Conservation (phyloP, 2,888 invertebrate genomes). For the Nomada ferruginata region DNA sequence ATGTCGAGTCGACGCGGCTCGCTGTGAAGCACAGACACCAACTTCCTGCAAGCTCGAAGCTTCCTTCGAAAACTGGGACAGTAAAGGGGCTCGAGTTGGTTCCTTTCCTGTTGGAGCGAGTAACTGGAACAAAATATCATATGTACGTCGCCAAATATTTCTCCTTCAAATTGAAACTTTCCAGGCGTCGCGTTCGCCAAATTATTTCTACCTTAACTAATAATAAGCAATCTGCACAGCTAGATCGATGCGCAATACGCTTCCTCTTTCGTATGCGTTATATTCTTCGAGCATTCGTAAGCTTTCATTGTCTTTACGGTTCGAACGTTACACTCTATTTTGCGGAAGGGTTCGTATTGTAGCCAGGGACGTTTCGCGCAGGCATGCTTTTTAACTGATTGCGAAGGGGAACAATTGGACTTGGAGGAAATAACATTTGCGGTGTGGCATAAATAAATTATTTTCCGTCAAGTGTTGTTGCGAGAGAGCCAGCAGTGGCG, state of each 20-base stretch:
- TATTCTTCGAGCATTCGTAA: too few relatives aligned
- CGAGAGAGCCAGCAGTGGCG: background rate
- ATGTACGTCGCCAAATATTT: constrained; percentile 21
- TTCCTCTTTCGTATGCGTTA: too few relatives aligned
- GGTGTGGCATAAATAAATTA: background rate
- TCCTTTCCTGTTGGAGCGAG: background rate
- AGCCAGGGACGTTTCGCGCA: too few relatives aligned
- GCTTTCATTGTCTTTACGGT: too few relatives aligned
- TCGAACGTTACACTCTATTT: too few relatives aligned
- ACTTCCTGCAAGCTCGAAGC: background rate
- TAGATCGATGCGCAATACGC: background rate
- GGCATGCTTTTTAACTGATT: too few relatives aligned
- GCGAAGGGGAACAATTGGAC: background rate
- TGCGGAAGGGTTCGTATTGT: too few relatives aligned
- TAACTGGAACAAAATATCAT: constrained; percentile 28
- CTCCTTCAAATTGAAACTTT: background rate
- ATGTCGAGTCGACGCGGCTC: constrained; percentile 33
- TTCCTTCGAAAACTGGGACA: constrained; percentile 20
- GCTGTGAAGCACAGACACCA: constrained; percentile 1
- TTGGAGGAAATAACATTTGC: background rate
- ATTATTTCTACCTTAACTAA: constrained; percentile 55
- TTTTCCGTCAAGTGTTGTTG: background rate
- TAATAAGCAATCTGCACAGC: background rate
- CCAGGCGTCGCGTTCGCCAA: background rate
- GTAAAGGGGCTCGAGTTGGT: background rate